Base-by-base conservation (phyloP, 2,797 vertebrate genomes). In the Agapornis canus region DNA sequence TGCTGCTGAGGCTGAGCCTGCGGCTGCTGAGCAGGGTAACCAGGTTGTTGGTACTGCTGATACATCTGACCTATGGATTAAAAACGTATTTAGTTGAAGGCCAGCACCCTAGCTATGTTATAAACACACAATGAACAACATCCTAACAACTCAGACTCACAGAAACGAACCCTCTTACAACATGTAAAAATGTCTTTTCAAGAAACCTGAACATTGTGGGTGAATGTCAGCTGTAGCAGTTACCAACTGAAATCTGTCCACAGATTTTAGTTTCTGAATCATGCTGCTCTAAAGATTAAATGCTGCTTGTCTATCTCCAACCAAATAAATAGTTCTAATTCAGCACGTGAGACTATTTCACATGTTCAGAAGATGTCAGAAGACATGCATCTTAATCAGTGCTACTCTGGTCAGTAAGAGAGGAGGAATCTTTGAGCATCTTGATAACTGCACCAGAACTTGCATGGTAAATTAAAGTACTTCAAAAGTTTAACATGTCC, bases 31-130 rank as follows among this genome's bases (percentile, higher is more conserved):
- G 98, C 98, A 37, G 99, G 98, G 69, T 99, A 99, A 91, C 99
- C 98, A n/a, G 99, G 98, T 96, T 99, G 99, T 90, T 99, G 99
- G 97, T 99, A 99, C 98, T 99, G 99, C 61, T 98, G 99, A 96
- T 99, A 99, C 97, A 99, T 98, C 95, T 99, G 99, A 97, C 99
- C 99, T 99, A 94, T 6, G 93, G 79, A 79, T 71, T 87, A 95
- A 82, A 96, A 76, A 65, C 0, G 2, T 43, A 32, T n/a, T 87
- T n/a, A 52, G 43, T 47, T 80, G 85, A 93, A 87, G 48, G 52
- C 79, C 88, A 54, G 63, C 5, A 13, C 47, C 70, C 57, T 59
- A 64, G 17, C 52, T 72, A 5, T 11, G 19, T 47, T n/a, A 80
- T 23, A 91, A 48, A 77, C 29, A 89, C 35, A 26, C 11, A 76